phyloP scores from a whole-genome alignment of 2,888 invertebrate species.

The Cenopis cana region DNA sequence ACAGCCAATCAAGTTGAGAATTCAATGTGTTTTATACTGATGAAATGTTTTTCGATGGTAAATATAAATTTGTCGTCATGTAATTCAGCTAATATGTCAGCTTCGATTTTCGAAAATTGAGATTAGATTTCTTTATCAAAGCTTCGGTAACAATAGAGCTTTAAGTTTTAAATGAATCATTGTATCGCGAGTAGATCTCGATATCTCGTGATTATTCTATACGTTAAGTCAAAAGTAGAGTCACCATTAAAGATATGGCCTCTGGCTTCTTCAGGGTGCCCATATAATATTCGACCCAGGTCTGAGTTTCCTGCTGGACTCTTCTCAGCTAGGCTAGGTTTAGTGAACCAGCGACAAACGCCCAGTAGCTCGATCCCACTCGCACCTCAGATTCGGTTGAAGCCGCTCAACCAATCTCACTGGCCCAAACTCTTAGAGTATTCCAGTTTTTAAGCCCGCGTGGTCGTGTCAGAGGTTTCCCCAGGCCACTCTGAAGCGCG shows the following conservation, averaged over 20 bases:
- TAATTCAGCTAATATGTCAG: slow-evolving; percentile 30
- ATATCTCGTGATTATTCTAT: not conserved
- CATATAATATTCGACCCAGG: no score
- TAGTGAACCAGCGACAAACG: no score
- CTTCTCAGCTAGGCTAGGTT: no score
- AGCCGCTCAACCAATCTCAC: no score
- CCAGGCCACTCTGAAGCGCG: no score
- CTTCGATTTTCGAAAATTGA: slow-evolving; percentile 20
- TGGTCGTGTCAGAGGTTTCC: no score
- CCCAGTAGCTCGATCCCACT: no score
- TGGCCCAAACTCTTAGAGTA: no score
- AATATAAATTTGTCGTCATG: not conserved
- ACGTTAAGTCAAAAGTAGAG: not conserved
- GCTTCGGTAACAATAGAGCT: slow-evolving; percentile 21
- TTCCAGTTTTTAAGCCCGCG: no score
- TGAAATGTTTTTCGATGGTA: not conserved
- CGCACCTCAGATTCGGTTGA: no score
- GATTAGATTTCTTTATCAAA: slow-evolving; percentile 33
- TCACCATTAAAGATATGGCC: not conserved
- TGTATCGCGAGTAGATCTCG: not conserved
- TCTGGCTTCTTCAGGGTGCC: no score
- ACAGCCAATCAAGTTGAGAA: not conserved
- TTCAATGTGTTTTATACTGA: not conserved
- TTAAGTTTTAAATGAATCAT: slow-evolving; percentile 5
- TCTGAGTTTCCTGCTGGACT: no score